Percentiles rank a stretch among this genome's conserved stretches.
Evolutionary conservation across 2,888 invertebrate species (phyloP).

Genomic region (Lathronympha strigana): DNA sequence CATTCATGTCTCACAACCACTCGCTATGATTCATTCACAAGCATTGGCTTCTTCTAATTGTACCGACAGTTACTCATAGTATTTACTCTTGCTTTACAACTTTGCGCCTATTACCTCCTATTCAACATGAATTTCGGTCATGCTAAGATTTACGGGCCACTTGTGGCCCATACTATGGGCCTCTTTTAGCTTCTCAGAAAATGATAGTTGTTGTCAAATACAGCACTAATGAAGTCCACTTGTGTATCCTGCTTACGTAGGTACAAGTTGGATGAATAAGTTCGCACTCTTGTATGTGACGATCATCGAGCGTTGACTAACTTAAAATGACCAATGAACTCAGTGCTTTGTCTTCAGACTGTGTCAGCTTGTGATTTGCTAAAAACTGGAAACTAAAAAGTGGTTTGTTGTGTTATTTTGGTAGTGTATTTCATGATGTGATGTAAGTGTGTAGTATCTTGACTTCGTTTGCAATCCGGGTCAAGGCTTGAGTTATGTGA

Average conservation of each 20-base stretch:
- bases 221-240: neutral
- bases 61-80: slow-evolving; percentile 28
- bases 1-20: slow-evolving; percentile 31
- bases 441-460: slow-evolving; percentile 24
- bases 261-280: slow-evolving; percentile 6
- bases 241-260: neutral
- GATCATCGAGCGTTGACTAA: slow-evolving; percentile 12
- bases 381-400: neutral
- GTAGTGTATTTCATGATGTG: slow-evolving; percentile 21
- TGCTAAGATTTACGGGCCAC: slow-evolving; percentile 15
- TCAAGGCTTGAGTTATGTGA: slow-evolving; percentile 72
- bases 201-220: neutral
- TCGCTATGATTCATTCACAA: slow-evolving; percentile 43
- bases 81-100: slow-evolving; percentile 10
- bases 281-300: slow-evolving; percentile 11
- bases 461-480: slow-evolving; percentile 70
- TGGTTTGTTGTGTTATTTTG: slow-evolving; percentile 13
- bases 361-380: slow-evolving; percentile 4
- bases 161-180: neutral
- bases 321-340: slow-evolving; percentile 2
- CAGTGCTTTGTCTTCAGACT: neutral
- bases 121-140: slow-evolving; percentile 20
- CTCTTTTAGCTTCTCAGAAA: neutral
- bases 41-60: slow-evolving; percentile 19
- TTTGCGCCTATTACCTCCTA: slow-evolving; percentile 9